Percentiles rank a stretch among this genome's conserved stretches.
Evolutionary conservation across 2,797 vertebrate genomes (phyloP).

Genomic region (Enteromius radiatus): DNA sequence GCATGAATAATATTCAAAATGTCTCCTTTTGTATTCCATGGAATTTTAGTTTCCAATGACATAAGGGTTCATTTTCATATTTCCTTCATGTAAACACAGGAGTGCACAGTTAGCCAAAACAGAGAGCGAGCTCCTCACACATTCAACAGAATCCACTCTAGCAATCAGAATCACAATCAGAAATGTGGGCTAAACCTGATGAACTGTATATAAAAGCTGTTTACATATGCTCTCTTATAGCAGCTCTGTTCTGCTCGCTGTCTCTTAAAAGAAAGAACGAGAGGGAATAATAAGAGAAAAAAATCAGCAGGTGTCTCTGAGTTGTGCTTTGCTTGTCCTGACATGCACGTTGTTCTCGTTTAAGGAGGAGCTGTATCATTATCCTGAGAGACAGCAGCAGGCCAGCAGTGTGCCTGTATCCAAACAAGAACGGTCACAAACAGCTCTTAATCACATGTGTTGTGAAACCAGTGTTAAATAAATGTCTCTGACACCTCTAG

Average conservation of each 20-base stretch:
- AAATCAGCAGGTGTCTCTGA: slow-evolving; percentile 55
- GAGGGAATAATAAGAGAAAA: slow-evolving; percentile 56
- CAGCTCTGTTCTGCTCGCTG: slow-evolving; percentile 44
- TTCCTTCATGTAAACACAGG: slow-evolving; percentile 7
- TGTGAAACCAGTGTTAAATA: slow-evolving; percentile 69
- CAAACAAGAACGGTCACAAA: slow-evolving; percentile 47
- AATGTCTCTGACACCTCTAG: slow-evolving; percentile 73
- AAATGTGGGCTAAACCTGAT: slow-evolving; percentile 26
- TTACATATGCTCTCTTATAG: slow-evolving; percentile 20
- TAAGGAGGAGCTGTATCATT: slow-evolving; percentile 45
- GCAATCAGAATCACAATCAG: slow-evolving; percentile 24
- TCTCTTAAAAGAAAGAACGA: slow-evolving; percentile 36
- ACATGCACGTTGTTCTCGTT: slow-evolving; percentile 56
- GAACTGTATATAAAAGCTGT: slow-evolving; percentile 26
- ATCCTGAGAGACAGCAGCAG: slow-evolving; percentile 29
- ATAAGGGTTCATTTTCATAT: neutral
- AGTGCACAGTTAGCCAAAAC: slow-evolving; percentile 9
- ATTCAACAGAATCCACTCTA: slow-evolving; percentile 17
- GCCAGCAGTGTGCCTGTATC: slow-evolving; percentile 46
- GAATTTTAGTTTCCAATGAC: neutral
- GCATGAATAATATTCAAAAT: neutral
- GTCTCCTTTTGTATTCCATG: neutral
- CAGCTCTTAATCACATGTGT: slow-evolving; percentile 52
- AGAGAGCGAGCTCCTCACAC: neutral
- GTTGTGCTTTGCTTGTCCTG: slow-evolving; percentile 58